Evolutionary conservation across 1,140 invertebrate genomes (phyloP), one percentile per base, ranked within the genome.

Genomic region (Eurosta solidaginis): DNA sequence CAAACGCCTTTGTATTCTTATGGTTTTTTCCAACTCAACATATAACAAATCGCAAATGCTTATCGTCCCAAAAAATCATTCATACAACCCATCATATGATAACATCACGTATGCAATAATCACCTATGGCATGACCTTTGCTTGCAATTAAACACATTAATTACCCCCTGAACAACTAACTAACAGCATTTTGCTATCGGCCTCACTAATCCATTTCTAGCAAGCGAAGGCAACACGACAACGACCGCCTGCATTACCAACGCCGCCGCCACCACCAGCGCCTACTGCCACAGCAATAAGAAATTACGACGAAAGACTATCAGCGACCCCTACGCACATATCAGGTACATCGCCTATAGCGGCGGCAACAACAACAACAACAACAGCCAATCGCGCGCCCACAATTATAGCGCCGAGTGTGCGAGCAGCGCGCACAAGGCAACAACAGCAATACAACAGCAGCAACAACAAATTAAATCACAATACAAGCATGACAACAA

Each of bases 161-260:
- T 59, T 14, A 78, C 42, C 44, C 52, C n/a, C 17, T 42, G 27
- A 79, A 78, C 29, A n/a, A 78, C 81, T 79, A 85, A 79, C 79
- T 76, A 76, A 75, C 78, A 85, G 83, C 79, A 81, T 82, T 74
- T 25, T 45, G 44, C 22, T 27, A 74, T 74, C 27, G 73, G 79
- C 77, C 77, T 78, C 63, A 81, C 79, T 84, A 84, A 86, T 86
- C 83, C 82, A 84, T 83, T 86, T 84, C 78, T 85, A 86, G 85
- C 80, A 81, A 81, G 80, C 80, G 81, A 82, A 80, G 10, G 74
- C 54, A 22, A n/a, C 33, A 27, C 63, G 40, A 50, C 47, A 76
- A 33, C 78, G 76, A 40, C 63, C 76, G 29, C 76, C 73, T 68
- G 59, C 59, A 36, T 27, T 74, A 25, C 63, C 76, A 73, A 27